Conservation (phyloP, 2,797 vertebrate genomes). For the Oreochromis mossambicus region DNA sequence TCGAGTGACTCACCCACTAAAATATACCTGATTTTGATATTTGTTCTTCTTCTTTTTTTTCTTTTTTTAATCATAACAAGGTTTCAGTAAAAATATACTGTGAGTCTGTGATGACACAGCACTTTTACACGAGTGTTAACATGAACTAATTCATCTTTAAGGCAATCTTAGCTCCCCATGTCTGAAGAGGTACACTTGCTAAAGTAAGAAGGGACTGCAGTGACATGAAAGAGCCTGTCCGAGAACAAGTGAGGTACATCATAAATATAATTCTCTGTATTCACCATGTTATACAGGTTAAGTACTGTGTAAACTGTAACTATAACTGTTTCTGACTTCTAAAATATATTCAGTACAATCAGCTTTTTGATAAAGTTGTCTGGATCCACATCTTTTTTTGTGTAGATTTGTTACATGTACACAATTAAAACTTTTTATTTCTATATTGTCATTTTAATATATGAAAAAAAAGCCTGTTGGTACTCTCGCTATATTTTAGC, state of each 20-base stretch:
- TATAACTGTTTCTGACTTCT: background rate
- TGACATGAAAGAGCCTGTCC: constrained; percentile 19
- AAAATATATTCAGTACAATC: background rate
- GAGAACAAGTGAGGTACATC: background rate
- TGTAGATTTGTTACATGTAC: background rate
- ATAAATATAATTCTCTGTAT: background rate
- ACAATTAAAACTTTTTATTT: background rate
- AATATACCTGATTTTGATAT: constrained; percentile 26
- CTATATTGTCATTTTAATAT: background rate
- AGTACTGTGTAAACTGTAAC: background rate
- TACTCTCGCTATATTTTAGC: background rate
- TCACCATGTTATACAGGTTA: constrained; percentile 1
- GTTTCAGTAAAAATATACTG: constrained; percentile 59
- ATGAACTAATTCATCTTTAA: background rate
- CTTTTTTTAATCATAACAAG: constrained; percentile 12
- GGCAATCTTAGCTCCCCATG: background rate
- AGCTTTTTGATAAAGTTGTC: constrained; percentile 29
- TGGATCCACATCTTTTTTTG: background rate
- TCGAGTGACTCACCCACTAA: background rate
- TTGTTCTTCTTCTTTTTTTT: constrained; percentile 64
- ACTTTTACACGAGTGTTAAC: background rate
- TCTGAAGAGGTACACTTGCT: background rate
- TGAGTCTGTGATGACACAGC: constrained; percentile 37
- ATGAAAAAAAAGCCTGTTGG: background rate
- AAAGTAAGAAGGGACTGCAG: background rate